A percentile compares a stretch with the other conserved stretches of the same genome.
Evolutionary conservation across 2,888 invertebrate genomes (phyloP).

Genomic region (Aethes cnicana): DNA sequence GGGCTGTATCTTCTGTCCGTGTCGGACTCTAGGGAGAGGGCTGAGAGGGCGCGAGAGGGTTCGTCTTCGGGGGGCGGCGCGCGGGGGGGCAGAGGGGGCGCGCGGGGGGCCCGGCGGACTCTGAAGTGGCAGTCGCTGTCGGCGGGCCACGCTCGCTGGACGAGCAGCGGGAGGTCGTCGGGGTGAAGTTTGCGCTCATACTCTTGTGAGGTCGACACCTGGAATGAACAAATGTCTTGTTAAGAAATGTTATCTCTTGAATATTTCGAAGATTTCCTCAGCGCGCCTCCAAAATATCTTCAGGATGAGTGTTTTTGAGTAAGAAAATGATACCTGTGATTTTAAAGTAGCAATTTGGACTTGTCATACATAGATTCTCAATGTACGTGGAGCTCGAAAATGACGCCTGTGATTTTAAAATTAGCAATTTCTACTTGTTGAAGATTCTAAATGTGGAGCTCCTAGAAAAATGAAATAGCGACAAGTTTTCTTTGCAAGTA

Average conservation of each 20-base stretch:
- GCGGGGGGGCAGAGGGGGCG: constrained; percentile 88
- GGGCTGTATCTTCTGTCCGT: constrained; percentile 72
- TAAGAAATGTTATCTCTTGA: neutral
- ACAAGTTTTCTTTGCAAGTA: neutral
- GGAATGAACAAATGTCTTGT: constrained; percentile 33
- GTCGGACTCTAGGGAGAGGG: constrained; percentile 71
- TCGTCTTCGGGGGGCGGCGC: constrained; percentile 62
- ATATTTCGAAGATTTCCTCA: too few relatives aligned
- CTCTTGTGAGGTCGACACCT: constrained; percentile 89
- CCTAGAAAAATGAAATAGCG: constrained; percentile 12
- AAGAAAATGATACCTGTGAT: too few relatives aligned
- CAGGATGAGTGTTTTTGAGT: too few relatives aligned
- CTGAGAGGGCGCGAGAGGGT: constrained; percentile 66
- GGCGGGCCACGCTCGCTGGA: constrained; percentile 88
- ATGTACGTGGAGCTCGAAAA: too few relatives aligned
- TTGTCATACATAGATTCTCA: too few relatives aligned
- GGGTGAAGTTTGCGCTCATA: constrained; percentile 94
- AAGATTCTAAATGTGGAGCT: too few relatives aligned
- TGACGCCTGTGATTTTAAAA: too few relatives aligned
- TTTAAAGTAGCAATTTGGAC: too few relatives aligned
- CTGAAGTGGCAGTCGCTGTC: constrained; percentile 90
- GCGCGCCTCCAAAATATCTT: too few relatives aligned
- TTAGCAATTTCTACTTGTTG: too few relatives aligned
- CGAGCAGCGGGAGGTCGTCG: constrained; percentile 91
- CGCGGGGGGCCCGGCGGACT: constrained; percentile 90